Evolutionary conservation across 2,797 vertebrate genomes (phyloP).

Genomic region (Gymnodraco acuticeps): DNA sequence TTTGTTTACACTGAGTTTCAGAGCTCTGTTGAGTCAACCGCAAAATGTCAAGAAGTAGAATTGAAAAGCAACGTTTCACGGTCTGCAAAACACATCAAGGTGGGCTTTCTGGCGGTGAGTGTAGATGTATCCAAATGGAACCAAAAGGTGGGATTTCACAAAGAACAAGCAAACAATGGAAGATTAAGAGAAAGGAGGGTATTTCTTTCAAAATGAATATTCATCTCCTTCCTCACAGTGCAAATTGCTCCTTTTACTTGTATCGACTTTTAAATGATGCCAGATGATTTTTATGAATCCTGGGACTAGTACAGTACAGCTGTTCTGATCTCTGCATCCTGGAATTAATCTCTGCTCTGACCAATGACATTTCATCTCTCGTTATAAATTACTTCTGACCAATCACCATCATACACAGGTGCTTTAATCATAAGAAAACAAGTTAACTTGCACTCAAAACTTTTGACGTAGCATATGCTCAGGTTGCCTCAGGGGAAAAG

Average conservation of each 20-base stretch:
- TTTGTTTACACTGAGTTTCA: slow-evolving; percentile 54
- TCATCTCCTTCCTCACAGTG: background rate
- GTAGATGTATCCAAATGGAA: slow-evolving; percentile 22
- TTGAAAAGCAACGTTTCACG: slow-evolving; percentile 46
- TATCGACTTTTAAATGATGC: background rate
- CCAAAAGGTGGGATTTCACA: slow-evolving; percentile 2
- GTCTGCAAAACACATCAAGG: slow-evolving; percentile 22
- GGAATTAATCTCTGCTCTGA: slow-evolving; percentile 26
- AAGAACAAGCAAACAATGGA: slow-evolving; percentile 23
- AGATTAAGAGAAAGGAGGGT: slow-evolving; percentile 16
- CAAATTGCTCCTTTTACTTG: slow-evolving; percentile 1
- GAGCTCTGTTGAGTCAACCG: slow-evolving; percentile 40
- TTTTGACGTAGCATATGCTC: slow-evolving; percentile 45
- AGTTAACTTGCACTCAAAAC: slow-evolving; percentile 9
- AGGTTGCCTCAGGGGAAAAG: slow-evolving; percentile 22
- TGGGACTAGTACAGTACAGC: slow-evolving; percentile 34
- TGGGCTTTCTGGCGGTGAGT: slow-evolving; percentile 7
- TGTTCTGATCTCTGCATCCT: slow-evolving; percentile 32
- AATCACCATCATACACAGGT: slow-evolving; percentile 7
- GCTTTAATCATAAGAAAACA: slow-evolving; percentile 16
- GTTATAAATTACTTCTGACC: slow-evolving; percentile 19
- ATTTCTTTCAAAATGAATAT: background rate
- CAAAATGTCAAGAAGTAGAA: slow-evolving; percentile 59
- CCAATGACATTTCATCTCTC: slow-evolving; percentile 27
- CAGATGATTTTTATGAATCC: slow-evolving; percentile 19